A percentile compares a stretch with the other conserved stretches of the same genome.
Evolutionary conservation across 2,113 vertebrate species (phyloP).

Genomic region (Lophotis ruficrista): DNA sequence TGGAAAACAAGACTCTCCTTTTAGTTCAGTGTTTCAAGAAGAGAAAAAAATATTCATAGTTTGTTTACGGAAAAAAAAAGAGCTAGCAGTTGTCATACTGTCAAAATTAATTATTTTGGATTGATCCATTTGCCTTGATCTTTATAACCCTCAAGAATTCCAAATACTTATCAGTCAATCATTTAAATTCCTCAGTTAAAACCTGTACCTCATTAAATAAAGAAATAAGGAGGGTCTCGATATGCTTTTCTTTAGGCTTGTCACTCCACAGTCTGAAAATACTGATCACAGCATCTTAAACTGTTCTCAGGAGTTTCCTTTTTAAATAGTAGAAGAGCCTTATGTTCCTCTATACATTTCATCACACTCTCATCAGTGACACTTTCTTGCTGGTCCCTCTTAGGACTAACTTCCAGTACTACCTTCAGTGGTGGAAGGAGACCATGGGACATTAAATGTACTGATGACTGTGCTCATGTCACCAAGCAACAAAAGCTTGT

Average conservation of each 20-base stretch:
- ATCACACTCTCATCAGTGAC: not conserved
- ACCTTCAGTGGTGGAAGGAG: not conserved
- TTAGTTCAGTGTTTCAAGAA: not conserved
- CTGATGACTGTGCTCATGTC: not conserved
- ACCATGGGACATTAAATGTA: not conserved
- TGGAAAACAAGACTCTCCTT: not conserved
- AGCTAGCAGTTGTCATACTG: not conserved
- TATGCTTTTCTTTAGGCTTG: constrained; percentile 13
- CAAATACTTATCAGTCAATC: constrained; percentile 47
- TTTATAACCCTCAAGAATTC: constrained; percentile 32
- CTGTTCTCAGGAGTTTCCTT: not conserved
- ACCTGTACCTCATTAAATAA: constrained; percentile 16
- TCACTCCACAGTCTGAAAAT: constrained; percentile 25
- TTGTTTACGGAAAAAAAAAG: not conserved
- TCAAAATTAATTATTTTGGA: constrained; percentile 23
- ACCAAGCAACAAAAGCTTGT: not conserved
- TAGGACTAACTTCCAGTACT: not conserved
- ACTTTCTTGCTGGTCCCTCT: not conserved
- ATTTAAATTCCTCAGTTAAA: constrained; percentile 46
- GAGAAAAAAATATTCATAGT: not conserved
- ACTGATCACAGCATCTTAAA: not conserved
- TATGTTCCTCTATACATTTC: not conserved
- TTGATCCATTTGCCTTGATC: constrained; percentile 28
- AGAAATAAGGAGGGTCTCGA: not conserved
- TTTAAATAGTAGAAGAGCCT: not conserved